phyloP scores from a whole-genome alignment of 2,797 vertebrate genomes.

The Decapterus maruadsi region DNA sequence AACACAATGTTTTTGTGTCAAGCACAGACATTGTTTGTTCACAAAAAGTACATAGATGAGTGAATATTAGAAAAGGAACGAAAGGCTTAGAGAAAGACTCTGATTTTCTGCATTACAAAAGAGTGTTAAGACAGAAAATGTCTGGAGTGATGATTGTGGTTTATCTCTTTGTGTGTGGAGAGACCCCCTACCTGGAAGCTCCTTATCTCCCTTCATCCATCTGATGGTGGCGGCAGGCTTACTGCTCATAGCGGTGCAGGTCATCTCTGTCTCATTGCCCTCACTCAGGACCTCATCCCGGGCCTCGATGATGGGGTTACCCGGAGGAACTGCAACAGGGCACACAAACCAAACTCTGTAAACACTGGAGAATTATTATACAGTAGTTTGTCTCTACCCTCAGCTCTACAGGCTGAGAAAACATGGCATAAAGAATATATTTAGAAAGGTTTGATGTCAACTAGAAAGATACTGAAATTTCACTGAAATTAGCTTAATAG shows the following conservation, averaged over 20 bases:
- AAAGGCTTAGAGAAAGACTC: neutral
- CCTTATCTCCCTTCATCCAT: conserved; percentile 96
- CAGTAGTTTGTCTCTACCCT: neutral
- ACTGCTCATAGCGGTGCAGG: conserved; percentile 95
- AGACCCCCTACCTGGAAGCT: conserved; percentile 87
- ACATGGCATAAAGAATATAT: no score
- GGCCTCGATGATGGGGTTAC: conserved; percentile 93
- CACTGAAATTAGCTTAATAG: neutral
- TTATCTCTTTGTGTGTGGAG: conserved; percentile 1
- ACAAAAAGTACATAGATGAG: neutral
- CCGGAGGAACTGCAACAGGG: conserved; percentile 89
- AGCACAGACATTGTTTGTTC: neutral
- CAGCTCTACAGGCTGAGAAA: neutral
- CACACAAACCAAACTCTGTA: conserved; percentile 41
- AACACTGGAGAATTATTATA: conserved; percentile 15
- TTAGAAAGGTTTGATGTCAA: neutral
- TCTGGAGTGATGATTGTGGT: conserved; percentile 21
- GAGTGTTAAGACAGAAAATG: conserved; percentile 4
- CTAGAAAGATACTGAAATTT: neutral
- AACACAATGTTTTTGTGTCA: conserved; percentile 1
- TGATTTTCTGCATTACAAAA: neutral
- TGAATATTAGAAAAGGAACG: neutral
- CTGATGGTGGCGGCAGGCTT: conserved; percentile 93
- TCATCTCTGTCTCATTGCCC: conserved; percentile 96
- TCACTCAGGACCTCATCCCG: conserved; percentile 91